Conservation (phyloP, 2,113 vertebrate species). For the Pachyramphus minor region DNA sequence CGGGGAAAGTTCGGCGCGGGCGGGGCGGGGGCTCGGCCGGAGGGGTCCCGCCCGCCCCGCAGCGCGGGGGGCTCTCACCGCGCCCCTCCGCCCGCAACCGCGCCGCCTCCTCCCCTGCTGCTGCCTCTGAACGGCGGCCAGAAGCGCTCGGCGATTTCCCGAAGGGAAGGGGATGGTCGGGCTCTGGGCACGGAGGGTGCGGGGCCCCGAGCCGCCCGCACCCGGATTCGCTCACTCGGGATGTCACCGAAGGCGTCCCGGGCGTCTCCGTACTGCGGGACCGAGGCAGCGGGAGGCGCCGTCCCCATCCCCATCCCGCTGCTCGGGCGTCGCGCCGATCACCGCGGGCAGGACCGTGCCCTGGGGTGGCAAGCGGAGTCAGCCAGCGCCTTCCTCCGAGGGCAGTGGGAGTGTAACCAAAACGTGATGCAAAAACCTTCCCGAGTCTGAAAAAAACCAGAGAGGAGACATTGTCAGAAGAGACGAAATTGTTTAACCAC, state of each 20-base stretch:
- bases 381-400: neutral
- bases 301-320: neutral
- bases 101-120: neutral
- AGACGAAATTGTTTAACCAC: neutral
- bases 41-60: neutral
- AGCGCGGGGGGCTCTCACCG: too few species aligned
- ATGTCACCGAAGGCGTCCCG: neutral
- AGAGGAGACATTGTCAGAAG: neutral
- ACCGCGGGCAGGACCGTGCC: neutral
- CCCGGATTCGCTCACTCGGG: neutral
- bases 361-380: neutral
- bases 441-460: neutral
- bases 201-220: fast-evolving
- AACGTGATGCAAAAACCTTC: neutral
- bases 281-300: neutral
- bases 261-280: neutral
- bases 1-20: constrained; percentile 27
- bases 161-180: neutral
- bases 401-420: neutral
- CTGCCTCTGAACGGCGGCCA: neutral
- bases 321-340: neutral
- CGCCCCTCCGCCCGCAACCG: too few species aligned
- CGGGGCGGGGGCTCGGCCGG: neutral
- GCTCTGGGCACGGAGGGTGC: neutral
- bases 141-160: neutral